phyloP scores from a whole-genome alignment of 2,888 invertebrate genomes.

The Ichneumoninae sp. region DNA sequence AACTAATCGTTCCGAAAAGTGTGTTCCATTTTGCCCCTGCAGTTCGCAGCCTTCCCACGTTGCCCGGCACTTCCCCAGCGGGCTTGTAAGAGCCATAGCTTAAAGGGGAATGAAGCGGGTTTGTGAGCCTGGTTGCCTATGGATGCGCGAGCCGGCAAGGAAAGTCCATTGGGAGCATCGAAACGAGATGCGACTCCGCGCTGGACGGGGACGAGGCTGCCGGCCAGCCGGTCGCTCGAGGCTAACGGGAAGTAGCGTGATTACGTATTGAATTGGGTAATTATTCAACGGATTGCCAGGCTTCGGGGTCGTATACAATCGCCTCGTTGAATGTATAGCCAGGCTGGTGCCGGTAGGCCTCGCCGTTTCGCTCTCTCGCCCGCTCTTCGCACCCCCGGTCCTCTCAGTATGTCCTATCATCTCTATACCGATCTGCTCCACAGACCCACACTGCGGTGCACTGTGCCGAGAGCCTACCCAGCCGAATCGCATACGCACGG shows the following conservation, averaged over 20 bases:
- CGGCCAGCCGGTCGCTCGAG: constrained; percentile 14
- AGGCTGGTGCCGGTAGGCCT: constrained; percentile 45
- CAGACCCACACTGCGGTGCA: background rate
- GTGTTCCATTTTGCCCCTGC: no score
- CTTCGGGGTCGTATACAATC: constrained; percentile 69
- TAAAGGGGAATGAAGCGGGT: constrained; percentile 19
- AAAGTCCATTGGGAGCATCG: constrained; percentile 38
- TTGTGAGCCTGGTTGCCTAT: constrained; percentile 7
- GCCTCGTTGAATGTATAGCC: constrained; percentile 61
- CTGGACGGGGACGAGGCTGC: constrained; percentile 39
- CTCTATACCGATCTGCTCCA: background rate
- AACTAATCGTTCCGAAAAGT: no score
- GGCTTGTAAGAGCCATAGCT: constrained; percentile 35
- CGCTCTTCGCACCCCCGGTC: background rate
- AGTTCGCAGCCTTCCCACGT: no score
- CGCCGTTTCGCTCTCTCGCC: constrained; percentile 36
- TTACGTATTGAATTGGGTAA: constrained; percentile 79
- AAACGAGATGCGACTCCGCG: constrained; percentile 35
- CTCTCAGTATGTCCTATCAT: constrained; percentile 12
- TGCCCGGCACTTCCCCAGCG: background rate
- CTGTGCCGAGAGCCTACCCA: constrained; percentile 32
- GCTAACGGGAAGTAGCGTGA: constrained; percentile 76
- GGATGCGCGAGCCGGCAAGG: constrained; percentile 19
- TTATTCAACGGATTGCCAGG: constrained; percentile 76
- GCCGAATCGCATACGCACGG: constrained; percentile 37